Percentiles rank a stretch among this genome's conserved stretches.
phyloP scores from a whole-genome alignment of 2,888 invertebrate species.

The Molorchus minor region DNA sequence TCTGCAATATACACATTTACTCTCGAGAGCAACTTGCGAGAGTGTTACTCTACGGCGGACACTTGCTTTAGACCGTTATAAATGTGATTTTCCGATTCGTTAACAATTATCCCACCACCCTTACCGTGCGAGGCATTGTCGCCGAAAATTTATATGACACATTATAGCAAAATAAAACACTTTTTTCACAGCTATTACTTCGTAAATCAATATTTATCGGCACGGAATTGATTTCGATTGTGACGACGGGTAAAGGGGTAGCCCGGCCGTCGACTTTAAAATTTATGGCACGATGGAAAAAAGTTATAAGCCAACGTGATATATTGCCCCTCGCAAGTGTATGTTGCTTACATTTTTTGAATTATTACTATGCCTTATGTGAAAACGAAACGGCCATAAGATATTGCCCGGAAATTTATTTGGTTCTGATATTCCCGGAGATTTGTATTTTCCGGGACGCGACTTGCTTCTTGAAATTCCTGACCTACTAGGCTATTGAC shows the following conservation, averaged over 20 bases:
- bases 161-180: conserved; percentile 60
- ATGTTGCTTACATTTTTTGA: conserved; percentile 52
- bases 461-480: no score
- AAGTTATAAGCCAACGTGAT: conserved; percentile 46
- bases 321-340: conserved; percentile 54
- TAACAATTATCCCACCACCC: conserved; percentile 20
- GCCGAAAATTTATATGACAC: conserved; percentile 55
- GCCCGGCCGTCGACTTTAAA: conserved; percentile 52
- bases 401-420: conserved; percentile 36
- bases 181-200: conserved; percentile 56
- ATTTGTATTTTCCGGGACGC: not conserved
- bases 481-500: no score
- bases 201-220: conserved; percentile 62
- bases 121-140: conserved; percentile 32
- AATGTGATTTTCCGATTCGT: conserved; percentile 30
- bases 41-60: no score
- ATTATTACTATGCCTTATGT: conserved; percentile 46
- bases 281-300: conserved; percentile 52
- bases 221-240: conserved; percentile 56
- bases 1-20: no score
- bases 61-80: conserved; percentile 28
- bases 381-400: conserved; percentile 41
- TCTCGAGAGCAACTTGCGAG: no score
- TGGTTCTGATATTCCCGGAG: not conserved
- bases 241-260: conserved; percentile 44